Conservation (phyloP, 2,113 vertebrate species). For the Gobiocypris rarus region DNA sequence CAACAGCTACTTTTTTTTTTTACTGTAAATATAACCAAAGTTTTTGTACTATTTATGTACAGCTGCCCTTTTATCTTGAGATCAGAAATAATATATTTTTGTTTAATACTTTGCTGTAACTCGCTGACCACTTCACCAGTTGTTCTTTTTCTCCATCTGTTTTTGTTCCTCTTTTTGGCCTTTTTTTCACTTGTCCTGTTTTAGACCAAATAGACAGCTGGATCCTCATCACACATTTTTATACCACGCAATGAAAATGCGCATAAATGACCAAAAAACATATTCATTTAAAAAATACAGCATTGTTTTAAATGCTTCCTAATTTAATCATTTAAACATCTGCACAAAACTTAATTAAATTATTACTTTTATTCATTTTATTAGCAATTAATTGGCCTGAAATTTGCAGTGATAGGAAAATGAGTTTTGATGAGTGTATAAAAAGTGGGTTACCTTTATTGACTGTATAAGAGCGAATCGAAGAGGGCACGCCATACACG, state of each 20-base stretch:
- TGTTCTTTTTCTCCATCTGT: neutral
- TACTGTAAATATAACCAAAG: neutral
- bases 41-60: neutral
- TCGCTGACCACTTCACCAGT: neutral
- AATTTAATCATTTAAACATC: neutral
- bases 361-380: neutral
- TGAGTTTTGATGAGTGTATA: neutral
- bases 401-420: neutral
- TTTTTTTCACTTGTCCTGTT: conserved; percentile 1
- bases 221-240: neutral
- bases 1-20: neutral
- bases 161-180: conserved; percentile 44
- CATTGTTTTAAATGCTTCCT: neutral
- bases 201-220: conserved; percentile 2
- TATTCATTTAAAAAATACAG: neutral
- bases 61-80: neutral
- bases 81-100: neutral
- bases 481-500: neutral
- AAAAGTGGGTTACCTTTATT: conserved; percentile 9
- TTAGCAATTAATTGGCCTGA: neutral
- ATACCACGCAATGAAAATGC: neutral
- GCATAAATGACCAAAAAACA: too few species aligned
- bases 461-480: neutral
- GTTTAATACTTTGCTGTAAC: neutral
- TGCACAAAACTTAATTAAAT: neutral